Conservation (phyloP, 2,888 invertebrate species). For the Leptodirus hochenwartii region DNA sequence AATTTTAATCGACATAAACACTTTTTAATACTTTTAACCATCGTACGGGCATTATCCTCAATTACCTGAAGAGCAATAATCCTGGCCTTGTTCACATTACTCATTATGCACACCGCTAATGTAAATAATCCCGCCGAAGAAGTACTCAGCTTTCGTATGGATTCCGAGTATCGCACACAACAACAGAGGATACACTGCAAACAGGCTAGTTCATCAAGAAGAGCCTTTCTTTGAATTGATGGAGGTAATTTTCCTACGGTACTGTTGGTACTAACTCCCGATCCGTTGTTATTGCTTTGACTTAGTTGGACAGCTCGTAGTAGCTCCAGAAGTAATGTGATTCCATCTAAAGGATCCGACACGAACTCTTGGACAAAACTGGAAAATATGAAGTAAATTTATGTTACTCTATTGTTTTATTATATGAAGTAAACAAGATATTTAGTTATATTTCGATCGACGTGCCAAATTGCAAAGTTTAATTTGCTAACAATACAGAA, state of each 20-base stretch:
- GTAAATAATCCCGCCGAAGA: slow-evolving; percentile 71
- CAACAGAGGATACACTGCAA: slow-evolving; percentile 74
- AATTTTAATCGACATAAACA: too few relatives aligned
- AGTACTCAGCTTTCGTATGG: slow-evolving; percentile 53
- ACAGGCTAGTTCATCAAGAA: slow-evolving; percentile 77
- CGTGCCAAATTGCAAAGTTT: too few relatives aligned
- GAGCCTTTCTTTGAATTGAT: slow-evolving; percentile 49
- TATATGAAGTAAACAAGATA: too few relatives aligned
- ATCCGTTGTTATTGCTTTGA: slow-evolving; percentile 37
- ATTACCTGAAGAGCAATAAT: slow-evolving; percentile 70
- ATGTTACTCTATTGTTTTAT: too few relatives aligned
- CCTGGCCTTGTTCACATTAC: slow-evolving; percentile 69
- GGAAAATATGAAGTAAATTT: slow-evolving; percentile 19
- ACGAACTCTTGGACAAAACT: slow-evolving; percentile 91
- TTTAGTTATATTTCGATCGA: too few relatives aligned
- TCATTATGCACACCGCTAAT: slow-evolving; percentile 72
- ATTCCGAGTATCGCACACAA: slow-evolving; percentile 61
- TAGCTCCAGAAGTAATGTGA: slow-evolving; percentile 66
- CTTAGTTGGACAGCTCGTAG: slow-evolving; percentile 71
- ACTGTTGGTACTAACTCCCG: slow-evolving; percentile 14
- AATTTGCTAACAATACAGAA: too few relatives aligned
- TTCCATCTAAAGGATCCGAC: slow-evolving; percentile 73
- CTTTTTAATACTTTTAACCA: too few relatives aligned
- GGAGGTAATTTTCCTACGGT: slow-evolving; percentile 38
- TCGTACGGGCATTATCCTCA: too few relatives aligned